phyloP scores from a whole-genome alignment of 2,888 invertebrate genomes.

The Drosophila longiperda region DNA sequence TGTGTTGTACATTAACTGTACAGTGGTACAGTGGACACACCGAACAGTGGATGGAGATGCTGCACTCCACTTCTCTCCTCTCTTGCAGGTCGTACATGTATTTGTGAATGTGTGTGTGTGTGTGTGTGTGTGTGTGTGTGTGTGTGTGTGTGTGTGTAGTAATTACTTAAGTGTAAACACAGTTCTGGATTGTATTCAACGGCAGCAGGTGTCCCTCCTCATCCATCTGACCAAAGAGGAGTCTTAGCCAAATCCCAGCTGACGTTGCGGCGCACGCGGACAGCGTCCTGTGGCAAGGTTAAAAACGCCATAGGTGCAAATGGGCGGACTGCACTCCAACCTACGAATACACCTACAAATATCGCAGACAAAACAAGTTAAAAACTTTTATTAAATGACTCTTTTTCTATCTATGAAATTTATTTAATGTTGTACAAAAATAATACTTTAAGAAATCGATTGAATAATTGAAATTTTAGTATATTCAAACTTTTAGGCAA shows the following conservation, averaged over 20 bases:
- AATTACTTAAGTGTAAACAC: conserved; percentile 59
- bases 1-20: not conserved
- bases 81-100: conserved; percentile 13
- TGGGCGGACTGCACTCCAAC: conserved; percentile 79
- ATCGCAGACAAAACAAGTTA: not conserved
- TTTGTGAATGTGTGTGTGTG: conserved; percentile 12
- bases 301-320: conserved; percentile 82
- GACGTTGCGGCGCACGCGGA: conserved; percentile 67
- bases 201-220: conserved; percentile 25
- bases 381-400: not conserved
- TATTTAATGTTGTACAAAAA: not conserved
- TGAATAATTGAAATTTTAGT: too few species aligned
- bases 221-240: not conserved
- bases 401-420: too few species aligned
- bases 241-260: conserved; percentile 71
- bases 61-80: not conserved
- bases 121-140: too few species aligned
- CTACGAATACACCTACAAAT: conserved; percentile 76
- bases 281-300: conserved; percentile 81
- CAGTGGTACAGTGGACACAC: too few species aligned
- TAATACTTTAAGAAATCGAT: not conserved
- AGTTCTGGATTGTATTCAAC: conserved; percentile 59
- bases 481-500: too few species aligned
- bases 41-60: not conserved
- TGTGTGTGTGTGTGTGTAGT: conserved; percentile 26